A percentile compares a stretch with the other conserved stretches of the same genome.
These are phyloP conservation scores for Diadema setosum DNA, from an alignment of 35 echinoderm and acorn worm species.

Conservation along the genomic window DNA sequence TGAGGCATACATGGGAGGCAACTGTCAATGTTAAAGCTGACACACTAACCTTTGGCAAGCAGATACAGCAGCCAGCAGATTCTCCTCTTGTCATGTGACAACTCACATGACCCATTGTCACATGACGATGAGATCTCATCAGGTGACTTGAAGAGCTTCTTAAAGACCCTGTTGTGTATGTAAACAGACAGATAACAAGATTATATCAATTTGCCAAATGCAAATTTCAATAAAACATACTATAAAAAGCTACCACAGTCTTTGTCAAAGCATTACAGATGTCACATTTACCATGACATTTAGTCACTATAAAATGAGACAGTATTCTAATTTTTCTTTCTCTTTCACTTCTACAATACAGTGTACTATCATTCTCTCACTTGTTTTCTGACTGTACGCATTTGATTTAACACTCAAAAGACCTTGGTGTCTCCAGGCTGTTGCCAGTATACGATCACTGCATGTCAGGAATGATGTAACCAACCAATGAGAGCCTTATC, in stretches of 20 bases:
- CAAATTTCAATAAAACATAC: neutral
- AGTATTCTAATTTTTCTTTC: too few relatives aligned
- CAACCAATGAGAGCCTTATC: too few relatives aligned
- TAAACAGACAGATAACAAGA: neutral
- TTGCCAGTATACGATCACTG: too few relatives aligned
- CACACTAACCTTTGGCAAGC: conserved; percentile 74
- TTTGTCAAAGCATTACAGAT: neutral
- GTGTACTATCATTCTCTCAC: too few relatives aligned
- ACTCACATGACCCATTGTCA: neutral
- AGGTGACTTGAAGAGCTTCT: conserved; percentile 11
- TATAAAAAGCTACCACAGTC: too few relatives aligned
- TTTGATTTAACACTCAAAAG: too few relatives aligned
- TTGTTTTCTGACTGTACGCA: too few relatives aligned
- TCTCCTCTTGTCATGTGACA: conserved; percentile 4
- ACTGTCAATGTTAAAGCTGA: too few relatives aligned
- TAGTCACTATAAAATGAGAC: neutral
- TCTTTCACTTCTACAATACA: too few relatives aligned
- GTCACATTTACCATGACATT: neutral
- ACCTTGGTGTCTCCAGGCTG: too few relatives aligned
- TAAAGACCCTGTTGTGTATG: neutral
- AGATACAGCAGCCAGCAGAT: conserved; percentile 67
- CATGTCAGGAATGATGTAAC: too few relatives aligned
- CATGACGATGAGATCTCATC: neutral
- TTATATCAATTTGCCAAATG: neutral
- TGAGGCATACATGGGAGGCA: too few relatives aligned